Evolutionary conservation across 2,113 vertebrate species (phyloP).

Genomic region (Orientallactaga bullata): DNA sequence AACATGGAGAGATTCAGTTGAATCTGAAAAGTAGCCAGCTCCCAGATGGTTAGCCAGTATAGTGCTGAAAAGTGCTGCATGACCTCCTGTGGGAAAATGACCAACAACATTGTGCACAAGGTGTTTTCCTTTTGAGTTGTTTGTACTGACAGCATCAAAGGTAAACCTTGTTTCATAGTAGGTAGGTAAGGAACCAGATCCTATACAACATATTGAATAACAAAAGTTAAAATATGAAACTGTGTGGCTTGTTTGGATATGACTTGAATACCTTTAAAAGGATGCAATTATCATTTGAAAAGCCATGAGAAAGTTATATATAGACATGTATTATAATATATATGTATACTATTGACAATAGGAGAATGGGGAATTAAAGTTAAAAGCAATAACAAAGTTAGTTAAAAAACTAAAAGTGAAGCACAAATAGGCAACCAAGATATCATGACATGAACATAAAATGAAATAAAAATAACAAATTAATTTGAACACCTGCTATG

Average conservation of each 20-base stretch:
- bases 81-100: too few species aligned
- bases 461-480: neutral
- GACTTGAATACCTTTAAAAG: too few species aligned
- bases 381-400: neutral
- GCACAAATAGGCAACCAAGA: neutral
- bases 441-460: neutral
- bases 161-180: neutral
- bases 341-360: neutral
- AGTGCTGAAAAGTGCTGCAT: too few species aligned
- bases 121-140: too few species aligned
- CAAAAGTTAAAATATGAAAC: neutral
- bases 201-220: neutral
- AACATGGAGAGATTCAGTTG: too few species aligned
- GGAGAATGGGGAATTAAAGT: neutral
- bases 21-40: too few species aligned
- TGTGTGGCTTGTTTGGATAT: too few species aligned
- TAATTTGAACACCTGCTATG: neutral
- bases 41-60: too few species aligned
- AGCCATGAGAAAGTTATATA: neutral
- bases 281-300: too few species aligned
- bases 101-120: too few species aligned
- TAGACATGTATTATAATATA: neutral
- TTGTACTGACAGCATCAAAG: too few species aligned
- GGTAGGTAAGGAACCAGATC: neutral
- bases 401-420: neutral